Base-by-base conservation (phyloP, 2,888 invertebrate genomes). In the Syrista parreyssii region DNA sequence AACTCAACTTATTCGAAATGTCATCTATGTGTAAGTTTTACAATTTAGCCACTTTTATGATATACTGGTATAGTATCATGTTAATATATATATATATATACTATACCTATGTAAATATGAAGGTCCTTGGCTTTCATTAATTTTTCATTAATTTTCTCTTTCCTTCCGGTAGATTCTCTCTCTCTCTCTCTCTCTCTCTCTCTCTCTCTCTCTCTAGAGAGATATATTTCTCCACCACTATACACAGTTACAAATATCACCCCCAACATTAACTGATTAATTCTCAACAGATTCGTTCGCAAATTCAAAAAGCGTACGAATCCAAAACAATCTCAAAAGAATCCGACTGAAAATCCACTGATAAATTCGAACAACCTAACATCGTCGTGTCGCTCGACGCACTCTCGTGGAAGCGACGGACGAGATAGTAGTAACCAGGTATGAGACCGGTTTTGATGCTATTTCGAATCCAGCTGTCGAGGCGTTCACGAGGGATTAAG, bases 71-170 rank as follows among this genome's bases (percentile, higher is more conserved):
- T 40, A 12, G 12, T 40, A 40, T 15, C 23, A 0, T 40, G 9
- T 40, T 6, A 9, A 40, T 40, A 40, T 40, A n/a, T n/a, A n/a
- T n/a, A n/a, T n/a, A n/a, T n/a, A n/a, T n/a, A n/a, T 23, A 40
- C 15, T 15, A 40, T 40, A 40, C 15, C 40, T 40, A 23, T 23
- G 1, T 23, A 4, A 23, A 40, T 40, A 40, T 40, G 23, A 40
- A 23, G 15, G 40, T 9, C 40, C 40, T 40, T 40, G 40, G 77
- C 75, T 78, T 76, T 74, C 76, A 74, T 78, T 77, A 75, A 71
- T 68, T 71, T 71, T 73, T 69, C 35, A 75, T 75, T 79, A 71
- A 55, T 69, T 33, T 75, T 74, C 73, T 23, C 68, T 68, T 68
- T 74, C 40, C 76, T 55, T 76, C 33, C 68, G 71, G 68, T 69